These are phyloP conservation scores for Phorcus lineatus DNA, from an alignment of 2,888 invertebrate species.

Conservation along the genomic window DNA sequence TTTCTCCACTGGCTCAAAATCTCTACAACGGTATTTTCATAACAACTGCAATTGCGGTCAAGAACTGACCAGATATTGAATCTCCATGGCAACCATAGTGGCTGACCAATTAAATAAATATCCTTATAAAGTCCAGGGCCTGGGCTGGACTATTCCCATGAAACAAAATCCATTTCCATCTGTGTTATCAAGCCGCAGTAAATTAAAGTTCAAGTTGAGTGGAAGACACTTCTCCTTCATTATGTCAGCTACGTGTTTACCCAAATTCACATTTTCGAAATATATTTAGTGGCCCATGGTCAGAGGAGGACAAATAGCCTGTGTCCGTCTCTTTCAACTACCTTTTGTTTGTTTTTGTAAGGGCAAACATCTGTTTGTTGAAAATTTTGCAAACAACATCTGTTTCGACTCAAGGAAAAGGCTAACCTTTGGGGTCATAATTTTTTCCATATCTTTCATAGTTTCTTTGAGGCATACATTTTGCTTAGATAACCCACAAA, in stretches of 20 bases:
- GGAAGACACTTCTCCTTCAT: slow-evolving; percentile 19
- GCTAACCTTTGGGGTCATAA: too few species aligned
- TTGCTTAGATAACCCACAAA: too few species aligned
- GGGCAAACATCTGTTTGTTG: slow-evolving; percentile 5
- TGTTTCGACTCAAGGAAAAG: background rate
- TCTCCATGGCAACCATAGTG: slow-evolving; percentile 22
- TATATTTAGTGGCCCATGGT: background rate
- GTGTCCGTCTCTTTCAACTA: background rate
- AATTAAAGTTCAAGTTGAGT: slow-evolving; percentile 22
- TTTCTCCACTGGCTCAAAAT: background rate
- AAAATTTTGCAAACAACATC: slow-evolving; percentile 5
- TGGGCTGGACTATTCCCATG: slow-evolving; percentile 15
- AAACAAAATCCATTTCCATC: slow-evolving; percentile 25
- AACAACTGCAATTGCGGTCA: slow-evolving; percentile 24
- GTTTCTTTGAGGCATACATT: too few species aligned
- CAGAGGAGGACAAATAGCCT: background rate
- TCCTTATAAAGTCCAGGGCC: slow-evolving; percentile 21
- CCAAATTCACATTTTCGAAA: slow-evolving; percentile 19
- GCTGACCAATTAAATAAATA: slow-evolving; percentile 25
- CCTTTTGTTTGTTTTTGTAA: slow-evolving; percentile 13
- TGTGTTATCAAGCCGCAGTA: slow-evolving; percentile 20
- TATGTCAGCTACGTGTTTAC: background rate
- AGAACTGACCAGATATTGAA: slow-evolving; percentile 24
- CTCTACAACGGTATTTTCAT: slow-evolving; percentile 18
- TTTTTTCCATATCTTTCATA: too few species aligned